These are phyloP conservation scores for Emydura subglobosa DNA, from an alignment of 2,113 vertebrate species.

Conservation along the genomic window DNA sequence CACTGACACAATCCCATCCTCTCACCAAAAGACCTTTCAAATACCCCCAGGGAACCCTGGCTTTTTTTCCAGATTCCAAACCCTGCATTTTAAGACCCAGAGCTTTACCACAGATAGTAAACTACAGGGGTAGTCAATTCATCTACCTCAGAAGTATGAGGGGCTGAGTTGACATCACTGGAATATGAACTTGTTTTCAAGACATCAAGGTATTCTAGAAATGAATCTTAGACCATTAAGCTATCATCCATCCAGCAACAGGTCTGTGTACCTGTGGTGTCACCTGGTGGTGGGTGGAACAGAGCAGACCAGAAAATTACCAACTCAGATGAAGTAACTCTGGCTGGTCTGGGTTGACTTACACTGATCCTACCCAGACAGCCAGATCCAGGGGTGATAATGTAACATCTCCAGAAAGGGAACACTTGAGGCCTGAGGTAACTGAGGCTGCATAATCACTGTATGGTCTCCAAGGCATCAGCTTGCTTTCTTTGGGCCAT, in stretches of 20 bases:
- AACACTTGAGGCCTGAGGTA: neutral
- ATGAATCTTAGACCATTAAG: neutral
- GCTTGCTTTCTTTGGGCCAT: neutral
- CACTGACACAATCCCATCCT: neutral
- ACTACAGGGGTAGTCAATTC: neutral
- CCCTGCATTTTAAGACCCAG: neutral
- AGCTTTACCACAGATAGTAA: neutral
- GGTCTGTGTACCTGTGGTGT: neutral
- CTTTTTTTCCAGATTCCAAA: neutral
- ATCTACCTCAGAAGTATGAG: rapidly evolving
- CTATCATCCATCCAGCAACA: neutral
- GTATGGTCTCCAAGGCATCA: neutral
- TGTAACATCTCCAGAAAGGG: neutral
- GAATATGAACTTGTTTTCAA: neutral
- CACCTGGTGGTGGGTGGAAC: neutral
- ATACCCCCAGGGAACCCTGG: neutral
- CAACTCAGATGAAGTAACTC: neutral
- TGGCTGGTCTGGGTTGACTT: neutral
- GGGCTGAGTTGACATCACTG: neutral
- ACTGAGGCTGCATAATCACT: neutral
- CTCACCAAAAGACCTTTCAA: neutral
- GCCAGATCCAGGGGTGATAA: neutral
- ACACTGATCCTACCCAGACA: neutral
- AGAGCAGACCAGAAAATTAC: neutral
- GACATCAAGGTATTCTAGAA: neutral